Base-by-base conservation (phyloP, 2,797 vertebrate species). In the Cebuella pygmaea region DNA sequence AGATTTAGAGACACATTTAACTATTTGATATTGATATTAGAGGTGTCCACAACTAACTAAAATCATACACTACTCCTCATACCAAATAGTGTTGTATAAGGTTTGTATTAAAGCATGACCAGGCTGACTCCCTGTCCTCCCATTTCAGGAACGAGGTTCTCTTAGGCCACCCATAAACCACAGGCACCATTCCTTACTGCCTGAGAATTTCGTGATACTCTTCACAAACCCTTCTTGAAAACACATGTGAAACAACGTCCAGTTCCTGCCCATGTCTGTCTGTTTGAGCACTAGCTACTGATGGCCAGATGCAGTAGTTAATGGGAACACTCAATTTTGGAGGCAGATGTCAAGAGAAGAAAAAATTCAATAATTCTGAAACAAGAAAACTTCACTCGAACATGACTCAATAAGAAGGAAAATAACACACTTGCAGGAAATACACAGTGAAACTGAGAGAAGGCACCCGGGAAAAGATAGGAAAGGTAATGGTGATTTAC, bases 81-180 rank as follows among this genome's bases (percentile, higher is more conserved):
- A 83, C 59, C 67, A 88, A 97, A 82, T 44, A 67, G 52, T 86
- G 4, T 94, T 57, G 41, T 59, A 64, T 13, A 94, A 96, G 90
- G 61, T 97, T 95, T 97, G 14, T 97, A 57, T 96, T 96, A 96
- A 97, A 97, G 95, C 88, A 91, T 97, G 90, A 98, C 93, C 59
- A 94, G 30, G n/a, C 44, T 91, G 57, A 7, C 64, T 88, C 70
- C 59, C 46, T 83, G 27, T 46, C 80, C 36, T 90, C n/a, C 8
- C 59, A 72, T 83, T 84, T 88, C 10, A 84, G 52, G 15, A 93
- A 92, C 67, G 33, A 75, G 17, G 46, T 26, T 95, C 39, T 89
- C 39, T 46, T 44, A 57, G n/a, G 55, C 24, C 48, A 11, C 39
- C 11, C 41, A 13, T 76, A 95, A 93, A 22, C 61, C 75, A 74